Evolutionary conservation across 2,888 invertebrate genomes (phyloP).

Genomic region (Erpobdella octoculata): DNA sequence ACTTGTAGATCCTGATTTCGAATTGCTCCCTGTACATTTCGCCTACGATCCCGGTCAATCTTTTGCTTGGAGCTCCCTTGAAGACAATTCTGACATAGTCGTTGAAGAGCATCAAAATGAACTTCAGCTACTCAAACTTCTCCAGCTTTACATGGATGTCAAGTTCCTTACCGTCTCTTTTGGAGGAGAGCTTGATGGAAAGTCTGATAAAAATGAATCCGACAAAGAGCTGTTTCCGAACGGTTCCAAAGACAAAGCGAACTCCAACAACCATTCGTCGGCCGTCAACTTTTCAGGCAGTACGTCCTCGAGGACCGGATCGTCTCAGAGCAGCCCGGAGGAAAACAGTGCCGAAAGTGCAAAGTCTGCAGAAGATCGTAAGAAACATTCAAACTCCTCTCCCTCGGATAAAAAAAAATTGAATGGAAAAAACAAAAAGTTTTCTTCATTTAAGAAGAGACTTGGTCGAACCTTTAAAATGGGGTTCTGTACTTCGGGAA

Average conservation of each 20-base stretch:
- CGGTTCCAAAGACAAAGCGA: slow-evolving; percentile 1
- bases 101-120: neutral
- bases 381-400: neutral
- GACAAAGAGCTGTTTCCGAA: neutral
- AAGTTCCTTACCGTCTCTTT: slow-evolving; percentile 18
- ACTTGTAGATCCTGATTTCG: slow-evolving; percentile 62
- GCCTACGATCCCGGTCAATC: slow-evolving; percentile 71
- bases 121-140: slow-evolving; percentile 2
- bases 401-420: neutral
- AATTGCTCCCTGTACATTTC: slow-evolving; percentile 72
- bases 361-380: neutral
- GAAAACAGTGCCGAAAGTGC: neutral
- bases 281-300: slow-evolving; percentile 17
- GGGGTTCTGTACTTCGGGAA: slow-evolving; percentile 25
- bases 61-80: slow-evolving; percentile 21
- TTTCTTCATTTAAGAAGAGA: slow-evolving; percentile 21
- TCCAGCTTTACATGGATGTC: slow-evolving; percentile 16
- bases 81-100: neutral
- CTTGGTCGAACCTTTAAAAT: slow-evolving; percentile 18
- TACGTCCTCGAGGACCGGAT: neutral
- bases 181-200: slow-evolving; percentile 4
- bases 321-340: neutral
- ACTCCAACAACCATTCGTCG: neutral
- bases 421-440: slow-evolving; percentile 13
- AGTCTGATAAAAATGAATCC: neutral